Evolutionary conservation across 2,888 invertebrate species (phyloP), one percentile per base, ranked within the genome.

Genomic region (Eristalis pertinax): DNA sequence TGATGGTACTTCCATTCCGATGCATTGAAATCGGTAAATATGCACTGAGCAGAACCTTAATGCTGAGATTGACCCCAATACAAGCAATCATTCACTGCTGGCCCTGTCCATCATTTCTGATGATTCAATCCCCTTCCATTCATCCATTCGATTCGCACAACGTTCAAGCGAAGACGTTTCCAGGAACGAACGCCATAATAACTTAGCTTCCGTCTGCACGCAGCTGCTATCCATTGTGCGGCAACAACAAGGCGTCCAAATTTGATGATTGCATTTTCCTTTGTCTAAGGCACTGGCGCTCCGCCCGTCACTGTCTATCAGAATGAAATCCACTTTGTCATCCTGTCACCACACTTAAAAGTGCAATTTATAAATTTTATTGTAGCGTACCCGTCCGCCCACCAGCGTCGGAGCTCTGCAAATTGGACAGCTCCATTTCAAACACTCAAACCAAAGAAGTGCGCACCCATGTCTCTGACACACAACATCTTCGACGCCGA

Each of bases 351-450:
- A 84, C 84, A 84, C 84, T 87, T 84, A 87, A 80, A 87, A 84
- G 87, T 84, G 84, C 79, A 87, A 87, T 87, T 84, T 79, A 80
- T 87, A 87, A 87, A 87, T 87, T 84, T 87, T 84, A 84, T 87
- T 87, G 79, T 84, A 78, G n/a, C n/a, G n/a, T 74, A 68, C 56
- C 80, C 3, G 1, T 26, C 26, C 1, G n/a, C 50, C n/a, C 4
- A 5, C 68, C 68, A 64, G 64, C 77, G 74, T 81, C 76, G 10
- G n/a, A n/a, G n/a, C n/a, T n/a, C n/a, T n/a, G n/a, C 38, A 81
- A 83, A 82, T 86, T 83, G 83, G 78, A 86, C 83, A 72, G 83
- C 78, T 86, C 70, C 63, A 83, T 86, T 86, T 65, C 15, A 82
- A 58, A 82, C 68, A 50, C 50, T 72, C 72, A 58, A 81, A 4